Evolutionary conservation across 2,888 invertebrate species (phyloP), one percentile per base, ranked within the genome.

Genomic region (Linnaemya tessellans): DNA sequence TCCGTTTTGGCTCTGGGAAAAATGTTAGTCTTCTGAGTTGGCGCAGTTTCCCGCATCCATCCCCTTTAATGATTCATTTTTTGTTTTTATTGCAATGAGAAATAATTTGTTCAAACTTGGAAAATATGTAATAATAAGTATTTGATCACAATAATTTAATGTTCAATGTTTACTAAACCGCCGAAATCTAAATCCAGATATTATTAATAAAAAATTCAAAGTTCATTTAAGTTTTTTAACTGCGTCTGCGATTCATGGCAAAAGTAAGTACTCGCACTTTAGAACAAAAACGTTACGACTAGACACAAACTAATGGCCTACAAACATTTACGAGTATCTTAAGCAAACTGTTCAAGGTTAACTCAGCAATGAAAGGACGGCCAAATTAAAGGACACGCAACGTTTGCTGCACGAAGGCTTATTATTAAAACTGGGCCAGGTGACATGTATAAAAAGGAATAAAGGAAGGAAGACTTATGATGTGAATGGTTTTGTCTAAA

Each of bases 121-220:
- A 73, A 30, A 73, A 18, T 58, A 20, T 73, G 7, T 41, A 30
- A 30, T 30, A 30, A 30, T 30, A 62, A 62, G 20, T 20, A 54
- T 25, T 46, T 60, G 49, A 2, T 60, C 73, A 74, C 41, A 71
- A 67, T 35, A 30, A 46, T 49, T 64, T 82, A 35, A 65, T 82
- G 77, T 77, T 77, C 64, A 77, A 82, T 82, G 77, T 77, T 49
- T 75, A n/a, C 25, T 56, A 51, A 68, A 68, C 80, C 74, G 80
- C 74, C 80, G 67, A 75, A 75, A 20, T 68, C 38, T 75, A 54
- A 80, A 56, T 68, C 30, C 18, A 64, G 13, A 75, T 46, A 73
- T 78, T 86, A 60, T 56, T 41, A 74, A 74, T 35, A 56, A 41
- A 46, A 65, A 67, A 64, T 35, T 15, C 22, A 30, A 81, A 64